Percentiles rank a stretch among this genome's conserved stretches.
Evolutionary conservation across 2,888 invertebrate genomes (phyloP).

Genomic region (Tiliacea aurago): DNA sequence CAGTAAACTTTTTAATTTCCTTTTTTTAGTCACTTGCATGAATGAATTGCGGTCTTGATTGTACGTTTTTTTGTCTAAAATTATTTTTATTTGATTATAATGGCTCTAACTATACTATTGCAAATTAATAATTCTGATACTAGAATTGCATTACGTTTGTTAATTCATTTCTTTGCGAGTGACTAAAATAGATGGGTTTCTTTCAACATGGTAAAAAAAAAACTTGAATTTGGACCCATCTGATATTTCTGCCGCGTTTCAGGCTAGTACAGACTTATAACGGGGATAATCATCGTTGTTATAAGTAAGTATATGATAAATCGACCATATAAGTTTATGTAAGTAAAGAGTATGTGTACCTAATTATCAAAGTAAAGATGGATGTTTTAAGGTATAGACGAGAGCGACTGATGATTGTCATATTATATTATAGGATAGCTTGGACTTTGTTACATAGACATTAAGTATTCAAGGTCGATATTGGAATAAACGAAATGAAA

Average conservation of each 20-base stretch:
- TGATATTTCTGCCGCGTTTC: constrained; percentile 24
- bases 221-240: constrained; percentile 40
- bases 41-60: constrained; percentile 32
- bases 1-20: constrained; percentile 25
- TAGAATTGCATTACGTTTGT: constrained; percentile 25
- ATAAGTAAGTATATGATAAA: constrained; percentile 58
- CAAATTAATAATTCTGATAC: constrained; percentile 24
- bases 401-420: constrained; percentile 72
- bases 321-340: constrained; percentile 62
- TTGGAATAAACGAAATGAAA: constrained; percentile 88
- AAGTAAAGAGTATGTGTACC: constrained; percentile 66
- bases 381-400: constrained; percentile 63
- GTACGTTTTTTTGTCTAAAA: constrained; percentile 28
- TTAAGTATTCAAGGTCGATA: constrained; percentile 88
- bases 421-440: constrained; percentile 73
- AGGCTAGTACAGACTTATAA: constrained; percentile 37
- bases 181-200: constrained; percentile 42
- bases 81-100: constrained; percentile 22
- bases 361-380: constrained; percentile 68
- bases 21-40: constrained; percentile 55
- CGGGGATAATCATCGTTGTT: constrained; percentile 48
- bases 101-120: constrained; percentile 10
- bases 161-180: constrained; percentile 53
- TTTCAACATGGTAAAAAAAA: constrained; percentile 28
- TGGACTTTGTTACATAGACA: constrained; percentile 89